phyloP scores from a whole-genome alignment of 2,797 vertebrate genomes.

The Vespertilio murinus region DNA sequence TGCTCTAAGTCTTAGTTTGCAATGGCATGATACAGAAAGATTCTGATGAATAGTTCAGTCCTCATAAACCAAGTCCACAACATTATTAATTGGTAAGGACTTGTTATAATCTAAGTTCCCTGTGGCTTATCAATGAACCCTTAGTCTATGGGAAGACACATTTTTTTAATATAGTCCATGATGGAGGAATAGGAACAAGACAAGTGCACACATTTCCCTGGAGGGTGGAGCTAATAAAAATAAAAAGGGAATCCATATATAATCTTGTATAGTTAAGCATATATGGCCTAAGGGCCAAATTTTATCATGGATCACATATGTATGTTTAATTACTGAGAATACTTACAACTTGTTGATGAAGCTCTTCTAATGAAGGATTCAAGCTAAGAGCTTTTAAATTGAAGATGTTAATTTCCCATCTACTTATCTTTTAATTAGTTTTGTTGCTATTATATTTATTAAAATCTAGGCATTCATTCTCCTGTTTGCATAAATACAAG shows the following conservation, averaged over 20 bases:
- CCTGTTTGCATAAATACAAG: slow-evolving; percentile 24
- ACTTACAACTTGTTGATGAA: slow-evolving; percentile 67
- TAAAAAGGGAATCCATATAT: background rate
- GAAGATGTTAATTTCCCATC: slow-evolving; percentile 65
- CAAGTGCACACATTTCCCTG: slow-evolving; percentile 37
- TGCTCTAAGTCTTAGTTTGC: background rate
- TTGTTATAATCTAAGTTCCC: slow-evolving; percentile 15
- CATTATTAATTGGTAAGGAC: slow-evolving; percentile 53
- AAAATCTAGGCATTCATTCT: slow-evolving; percentile 49
- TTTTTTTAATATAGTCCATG: slow-evolving; percentile 43
- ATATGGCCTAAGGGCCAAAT: slow-evolving; percentile 42
- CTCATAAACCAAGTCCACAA: slow-evolving; percentile 50
- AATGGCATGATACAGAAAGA: slow-evolving; percentile 25
- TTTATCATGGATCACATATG: slow-evolving; percentile 56
- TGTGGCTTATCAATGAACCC: slow-evolving; percentile 56
- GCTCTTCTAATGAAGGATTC: slow-evolving; percentile 43
- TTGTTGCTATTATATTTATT: slow-evolving; percentile 57
- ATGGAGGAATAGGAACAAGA: slow-evolving; percentile 13
- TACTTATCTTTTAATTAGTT: slow-evolving; percentile 63
- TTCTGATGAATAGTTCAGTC: slow-evolving; percentile 61
- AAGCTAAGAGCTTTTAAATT: slow-evolving; percentile 62
- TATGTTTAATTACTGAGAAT: slow-evolving; percentile 59
- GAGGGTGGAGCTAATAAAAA: background rate
- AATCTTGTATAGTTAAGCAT: slow-evolving; percentile 64
- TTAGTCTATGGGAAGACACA: slow-evolving; percentile 29